Conservation (phyloP, 2,888 invertebrate species). For the Sminthurides aquaticus region DNA sequence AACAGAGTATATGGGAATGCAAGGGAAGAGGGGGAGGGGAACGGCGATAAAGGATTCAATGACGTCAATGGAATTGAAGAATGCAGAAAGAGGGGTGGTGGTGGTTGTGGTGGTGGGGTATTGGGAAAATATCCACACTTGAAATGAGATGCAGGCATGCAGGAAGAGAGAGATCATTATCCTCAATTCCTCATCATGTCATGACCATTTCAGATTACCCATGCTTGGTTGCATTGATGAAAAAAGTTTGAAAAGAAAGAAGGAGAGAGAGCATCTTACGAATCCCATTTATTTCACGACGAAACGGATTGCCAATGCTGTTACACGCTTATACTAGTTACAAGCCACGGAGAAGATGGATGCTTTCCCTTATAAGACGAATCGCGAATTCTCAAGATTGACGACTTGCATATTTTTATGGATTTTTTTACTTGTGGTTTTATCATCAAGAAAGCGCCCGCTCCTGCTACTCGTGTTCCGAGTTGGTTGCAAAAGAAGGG, state of each 20-base stretch:
- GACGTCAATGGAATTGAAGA: too few relatives aligned
- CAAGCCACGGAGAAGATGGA: background rate
- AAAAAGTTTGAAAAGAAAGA: background rate
- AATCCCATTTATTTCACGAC: background rate
- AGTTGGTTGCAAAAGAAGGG: too few relatives aligned
- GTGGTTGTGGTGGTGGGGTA: too few relatives aligned
- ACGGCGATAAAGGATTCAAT: constrained; percentile 3
- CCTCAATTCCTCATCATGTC: constrained; percentile 9
- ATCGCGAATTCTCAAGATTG: too few relatives aligned
- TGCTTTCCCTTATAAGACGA: too few relatives aligned
- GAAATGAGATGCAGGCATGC: background rate
- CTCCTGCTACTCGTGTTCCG: too few relatives aligned
- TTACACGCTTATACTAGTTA: background rate
- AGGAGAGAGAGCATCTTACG: background rate
- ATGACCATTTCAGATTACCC: constrained; percentile 5
- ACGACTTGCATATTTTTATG: too few relatives aligned
- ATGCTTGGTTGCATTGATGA: constrained; percentile 3
- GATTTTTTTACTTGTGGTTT: too few relatives aligned
- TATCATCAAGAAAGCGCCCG: too few relatives aligned
- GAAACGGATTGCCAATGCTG: background rate
- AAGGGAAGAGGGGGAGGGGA: background rate
- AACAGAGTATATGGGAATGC: too few relatives aligned
- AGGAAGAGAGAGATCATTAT: background rate
- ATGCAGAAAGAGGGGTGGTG: too few relatives aligned
- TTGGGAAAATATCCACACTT: too few relatives aligned